Conservation (phyloP, 2,113 vertebrate genomes). For the Elephantulus edwardii region DNA sequence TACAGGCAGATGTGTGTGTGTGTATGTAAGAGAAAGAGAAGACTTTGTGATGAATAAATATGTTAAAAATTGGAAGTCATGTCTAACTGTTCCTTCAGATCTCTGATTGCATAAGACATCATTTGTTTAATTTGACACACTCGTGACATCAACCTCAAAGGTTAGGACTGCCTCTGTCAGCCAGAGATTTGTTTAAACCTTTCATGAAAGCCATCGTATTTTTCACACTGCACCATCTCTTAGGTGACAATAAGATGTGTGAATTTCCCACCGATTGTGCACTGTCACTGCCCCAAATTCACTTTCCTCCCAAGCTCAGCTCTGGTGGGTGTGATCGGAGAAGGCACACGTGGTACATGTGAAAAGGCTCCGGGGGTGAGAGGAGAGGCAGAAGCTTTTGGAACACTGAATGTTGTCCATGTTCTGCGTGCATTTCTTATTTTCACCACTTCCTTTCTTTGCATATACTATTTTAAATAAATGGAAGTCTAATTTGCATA, state of each 20-base stretch:
- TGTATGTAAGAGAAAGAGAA: background rate
- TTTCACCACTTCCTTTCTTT: background rate
- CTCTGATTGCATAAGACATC: slow-evolving; percentile 33
- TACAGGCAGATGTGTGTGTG: background rate
- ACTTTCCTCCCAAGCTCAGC: background rate
- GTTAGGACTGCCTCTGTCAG: slow-evolving; percentile 35
- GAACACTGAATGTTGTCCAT: no score
- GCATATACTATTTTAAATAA: no score
- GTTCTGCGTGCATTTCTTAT: background rate
- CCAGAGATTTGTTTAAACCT: slow-evolving; percentile 38
- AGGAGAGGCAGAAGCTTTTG: background rate
- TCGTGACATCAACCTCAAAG: slow-evolving; percentile 47
- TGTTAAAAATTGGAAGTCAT: slow-evolving; percentile 48
- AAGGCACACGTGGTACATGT: background rate
- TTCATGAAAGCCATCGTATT: background rate
- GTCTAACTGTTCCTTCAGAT: slow-evolving; percentile 61
- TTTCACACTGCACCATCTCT: background rate
- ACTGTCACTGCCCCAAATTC: background rate
- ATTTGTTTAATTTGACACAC: slow-evolving; percentile 51
- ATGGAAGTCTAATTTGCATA: no score
- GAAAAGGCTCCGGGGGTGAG: background rate
- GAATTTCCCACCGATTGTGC: background rate
- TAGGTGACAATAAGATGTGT: background rate
- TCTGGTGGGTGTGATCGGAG: background rate
- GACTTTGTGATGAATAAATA: slow-evolving; percentile 60